phyloP scores from a whole-genome alignment of 2,888 invertebrate genomes.

The Cheilosia soror region DNA sequence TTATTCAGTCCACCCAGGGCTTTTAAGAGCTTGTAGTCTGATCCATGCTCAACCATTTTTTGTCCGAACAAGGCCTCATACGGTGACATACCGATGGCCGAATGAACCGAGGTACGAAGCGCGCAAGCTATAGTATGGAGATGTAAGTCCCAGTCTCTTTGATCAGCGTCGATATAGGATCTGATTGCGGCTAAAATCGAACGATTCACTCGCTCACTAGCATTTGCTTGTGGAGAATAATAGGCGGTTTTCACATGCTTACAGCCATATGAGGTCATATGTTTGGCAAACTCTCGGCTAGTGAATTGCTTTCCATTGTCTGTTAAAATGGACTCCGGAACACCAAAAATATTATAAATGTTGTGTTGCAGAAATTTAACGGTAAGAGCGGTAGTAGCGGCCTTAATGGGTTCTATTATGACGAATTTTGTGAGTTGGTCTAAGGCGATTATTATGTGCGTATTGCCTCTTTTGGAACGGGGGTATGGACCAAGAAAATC shows the following conservation, averaged over 20 bases:
- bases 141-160: constrained; percentile 43
- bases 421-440: neutral
- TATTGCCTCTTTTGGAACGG: neutral
- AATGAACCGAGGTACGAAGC: neutral
- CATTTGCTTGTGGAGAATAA: constrained; percentile 52
- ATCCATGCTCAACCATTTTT: constrained; percentile 1
- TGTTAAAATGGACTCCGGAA: neutral
- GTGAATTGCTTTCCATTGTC: constrained; percentile 57
- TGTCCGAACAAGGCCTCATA: constrained; percentile 54
- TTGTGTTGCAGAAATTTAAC: neutral
- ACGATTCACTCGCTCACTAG: constrained; percentile 38
- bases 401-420: neutral
- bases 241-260: neutral
- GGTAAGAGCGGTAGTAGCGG: no score
- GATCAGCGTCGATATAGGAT: constrained; percentile 16
- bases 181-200: constrained; percentile 15
- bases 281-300: neutral
- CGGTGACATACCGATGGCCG: constrained; percentile 34
- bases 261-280: constrained; percentile 31
- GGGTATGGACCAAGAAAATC: constrained; percentile 49
- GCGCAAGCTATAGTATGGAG: constrained; percentile 20
- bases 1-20: neutral
- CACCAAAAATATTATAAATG: neutral
- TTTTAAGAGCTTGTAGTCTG: neutral
- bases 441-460: neutral